Base-by-base conservation (phyloP, 2,113 vertebrate genomes). In the Aldabrachelys gigantea region DNA sequence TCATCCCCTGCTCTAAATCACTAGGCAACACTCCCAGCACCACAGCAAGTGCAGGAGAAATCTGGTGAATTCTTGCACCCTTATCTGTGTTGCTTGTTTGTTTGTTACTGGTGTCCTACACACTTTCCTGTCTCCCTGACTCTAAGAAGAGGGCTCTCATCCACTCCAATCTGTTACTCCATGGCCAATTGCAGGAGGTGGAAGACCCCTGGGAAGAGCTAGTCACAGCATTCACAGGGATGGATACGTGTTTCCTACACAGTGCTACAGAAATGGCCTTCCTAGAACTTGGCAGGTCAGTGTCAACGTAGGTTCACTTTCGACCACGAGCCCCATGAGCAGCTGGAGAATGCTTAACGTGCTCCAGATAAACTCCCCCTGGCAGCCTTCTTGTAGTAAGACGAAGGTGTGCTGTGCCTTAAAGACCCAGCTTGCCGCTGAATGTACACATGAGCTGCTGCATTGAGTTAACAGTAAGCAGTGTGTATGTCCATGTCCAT, bases 401-500 rank as follows among this genome's bases (percentile, higher is more conserved):
- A 2, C 8, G 44, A 41, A 22, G n/a, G 21, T n/a, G n/a, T n/a
- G n/a, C 69, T 41, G 35, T 16, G 62, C 62, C 31, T 31, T 79
- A 31, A 79, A 79, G 78, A 29, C 29, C 11, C 41, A 57, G 82
- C 82, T 50, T 24, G 87, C 76, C 22, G 79, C 38, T 5, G 0
- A 1, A 12, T 3, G 75, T 41, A 2, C 44, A 14, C 49, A 65
- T 44, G 49, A 82, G 2, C 49, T 4, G 78, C 87, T 35, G 56
- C 2, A 0, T 29, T 0, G 5, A 29, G 50, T 1, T 47, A 35
- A 4, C 10, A 0, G 31, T 65, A 1, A 27, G 27, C 84, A 19
- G 13, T 22, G 9, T 2, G 29, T 17, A 44, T 27, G 81, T 49
- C 25, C 16, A n/a, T 13, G 53, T 82, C 1, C 29, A 35, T 12